These are phyloP conservation scores for Holacanthella duospinosa DNA, from an alignment of 2,888 invertebrate genomes.

Conservation along the genomic window DNA sequence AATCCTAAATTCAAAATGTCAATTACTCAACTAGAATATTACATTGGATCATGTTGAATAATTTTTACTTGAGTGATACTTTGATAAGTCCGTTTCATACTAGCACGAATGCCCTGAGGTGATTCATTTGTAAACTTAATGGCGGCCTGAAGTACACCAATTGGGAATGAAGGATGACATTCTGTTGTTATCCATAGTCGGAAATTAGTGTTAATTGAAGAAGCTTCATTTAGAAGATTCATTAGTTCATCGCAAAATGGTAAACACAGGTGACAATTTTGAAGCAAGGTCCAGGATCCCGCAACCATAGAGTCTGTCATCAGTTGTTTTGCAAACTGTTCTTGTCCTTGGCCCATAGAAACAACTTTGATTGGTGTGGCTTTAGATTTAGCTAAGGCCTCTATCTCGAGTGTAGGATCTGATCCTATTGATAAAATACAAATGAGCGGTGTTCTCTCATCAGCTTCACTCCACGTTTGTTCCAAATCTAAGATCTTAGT, in stretches of 20 bases:
- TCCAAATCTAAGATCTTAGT: slow-evolving; percentile 85
- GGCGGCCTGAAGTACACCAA: slow-evolving; percentile 56
- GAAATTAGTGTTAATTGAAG: slow-evolving; percentile 69
- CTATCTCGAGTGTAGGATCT: slow-evolving; percentile 91
- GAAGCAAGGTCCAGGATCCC: slow-evolving; percentile 88
- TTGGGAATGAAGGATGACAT: slow-evolving; percentile 85
- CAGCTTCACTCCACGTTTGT: slow-evolving; percentile 54
- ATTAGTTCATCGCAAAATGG: slow-evolving; percentile 88
- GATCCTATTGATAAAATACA: slow-evolving; percentile 91
- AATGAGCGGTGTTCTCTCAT: slow-evolving; percentile 74
- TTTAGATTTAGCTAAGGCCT: slow-evolving; percentile 70
- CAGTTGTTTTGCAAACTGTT: slow-evolving; percentile 69
- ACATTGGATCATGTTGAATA: neutral
- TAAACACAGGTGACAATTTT: slow-evolving; percentile 91
- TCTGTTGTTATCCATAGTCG: slow-evolving; percentile 91
- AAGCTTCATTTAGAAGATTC: slow-evolving; percentile 75
- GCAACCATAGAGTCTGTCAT: slow-evolving; percentile 63
- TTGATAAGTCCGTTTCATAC: slow-evolving; percentile 87
- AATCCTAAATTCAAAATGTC: slow-evolving; percentile 51
- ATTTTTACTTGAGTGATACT: slow-evolving; percentile 55
- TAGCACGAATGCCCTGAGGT: slow-evolving; percentile 87
- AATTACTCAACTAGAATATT: neutral
- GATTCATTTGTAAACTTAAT: slow-evolving; percentile 97
- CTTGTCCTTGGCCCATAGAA: slow-evolving; percentile 98
- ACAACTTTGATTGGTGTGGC: slow-evolving; percentile 53